Conservation (phyloP, 2,113 vertebrate genomes). For the Vimba vimba region DNA sequence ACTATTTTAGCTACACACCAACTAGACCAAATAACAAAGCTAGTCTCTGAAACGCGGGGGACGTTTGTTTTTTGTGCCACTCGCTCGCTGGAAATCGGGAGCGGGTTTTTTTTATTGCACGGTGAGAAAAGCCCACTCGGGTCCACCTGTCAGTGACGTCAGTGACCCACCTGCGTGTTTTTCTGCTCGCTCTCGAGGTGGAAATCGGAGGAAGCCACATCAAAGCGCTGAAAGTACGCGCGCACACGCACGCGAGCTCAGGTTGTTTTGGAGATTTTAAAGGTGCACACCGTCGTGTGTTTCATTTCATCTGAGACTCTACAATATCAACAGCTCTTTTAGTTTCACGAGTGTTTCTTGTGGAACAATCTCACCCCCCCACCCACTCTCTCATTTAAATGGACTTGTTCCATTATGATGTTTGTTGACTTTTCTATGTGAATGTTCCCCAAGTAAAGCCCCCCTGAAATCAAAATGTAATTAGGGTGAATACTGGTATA, state of each 20-base stretch:
- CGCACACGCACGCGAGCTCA: conserved; percentile 50
- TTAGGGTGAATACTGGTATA: too few relatives aligned
- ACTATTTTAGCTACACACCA: too few relatives aligned
- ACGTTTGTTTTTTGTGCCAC: neutral
- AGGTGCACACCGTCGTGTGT: conserved; percentile 4
- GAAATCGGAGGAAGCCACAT: conserved; percentile 60
- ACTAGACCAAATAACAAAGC: neutral
- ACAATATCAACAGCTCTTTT: neutral
- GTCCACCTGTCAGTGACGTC: conserved; percentile 55
- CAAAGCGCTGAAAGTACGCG: conserved; percentile 39
- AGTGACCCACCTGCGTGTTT: conserved; percentile 35
- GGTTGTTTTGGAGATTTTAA: conserved; percentile 64
- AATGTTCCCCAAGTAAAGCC: neutral
- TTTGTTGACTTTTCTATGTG: neutral
- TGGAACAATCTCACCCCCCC: conserved; percentile 12
- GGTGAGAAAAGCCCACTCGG: conserved; percentile 55
- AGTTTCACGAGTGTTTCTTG: neutral
- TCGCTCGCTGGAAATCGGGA: neutral
- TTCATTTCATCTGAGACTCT: conserved; percentile 5
- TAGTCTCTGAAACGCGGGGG: neutral
- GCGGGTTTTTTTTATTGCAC: conserved; percentile 5
- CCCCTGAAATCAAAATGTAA: too few relatives aligned
- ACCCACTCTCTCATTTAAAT: neutral
- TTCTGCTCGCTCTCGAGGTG: conserved; percentile 1
- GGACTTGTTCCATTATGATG: neutral